These are phyloP conservation scores for Tiaroga cobitis DNA, from an alignment of 2,797 vertebrate genomes.

Conservation along the genomic window DNA sequence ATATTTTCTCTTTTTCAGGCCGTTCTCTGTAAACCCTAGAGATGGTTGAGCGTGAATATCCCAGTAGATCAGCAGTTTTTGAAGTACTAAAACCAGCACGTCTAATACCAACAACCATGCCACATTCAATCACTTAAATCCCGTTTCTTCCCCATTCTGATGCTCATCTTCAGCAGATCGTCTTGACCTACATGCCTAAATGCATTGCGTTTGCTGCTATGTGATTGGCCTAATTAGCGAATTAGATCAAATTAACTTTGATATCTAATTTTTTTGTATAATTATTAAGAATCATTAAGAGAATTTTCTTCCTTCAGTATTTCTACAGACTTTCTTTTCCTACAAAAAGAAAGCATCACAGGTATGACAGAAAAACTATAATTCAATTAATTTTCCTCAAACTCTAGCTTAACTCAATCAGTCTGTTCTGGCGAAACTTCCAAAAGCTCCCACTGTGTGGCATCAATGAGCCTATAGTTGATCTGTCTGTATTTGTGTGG, in stretches of 20 bases:
- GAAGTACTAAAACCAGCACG: too few relatives aligned
- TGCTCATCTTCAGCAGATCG: neutral
- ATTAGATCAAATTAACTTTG: neutral
- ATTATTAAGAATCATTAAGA: neutral
- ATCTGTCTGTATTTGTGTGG: slow-evolving; percentile 65
- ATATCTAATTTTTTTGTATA: neutral
- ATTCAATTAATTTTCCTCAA: neutral
- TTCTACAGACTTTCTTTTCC: neutral
- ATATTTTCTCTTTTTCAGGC: neutral
- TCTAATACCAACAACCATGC: neutral
- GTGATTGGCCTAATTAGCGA: neutral
- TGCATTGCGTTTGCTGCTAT: neutral
- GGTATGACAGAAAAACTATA: neutral
- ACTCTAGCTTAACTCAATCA: slow-evolving; percentile 33
- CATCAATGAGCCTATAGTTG: slow-evolving; percentile 73
- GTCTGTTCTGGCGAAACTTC: slow-evolving; percentile 15
- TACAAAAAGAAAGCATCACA: neutral
- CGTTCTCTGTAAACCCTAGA: neutral
- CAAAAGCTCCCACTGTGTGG: slow-evolving; percentile 68
- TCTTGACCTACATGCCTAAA: neutral
- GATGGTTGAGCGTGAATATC: neutral
- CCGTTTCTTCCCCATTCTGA: neutral
- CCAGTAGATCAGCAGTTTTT: neutral
- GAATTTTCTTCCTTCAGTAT: neutral
- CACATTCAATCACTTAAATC: neutral